These are phyloP conservation scores for Philonicus albiceps DNA, from an alignment of 2,888 invertebrate genomes.

Conservation along the genomic window DNA sequence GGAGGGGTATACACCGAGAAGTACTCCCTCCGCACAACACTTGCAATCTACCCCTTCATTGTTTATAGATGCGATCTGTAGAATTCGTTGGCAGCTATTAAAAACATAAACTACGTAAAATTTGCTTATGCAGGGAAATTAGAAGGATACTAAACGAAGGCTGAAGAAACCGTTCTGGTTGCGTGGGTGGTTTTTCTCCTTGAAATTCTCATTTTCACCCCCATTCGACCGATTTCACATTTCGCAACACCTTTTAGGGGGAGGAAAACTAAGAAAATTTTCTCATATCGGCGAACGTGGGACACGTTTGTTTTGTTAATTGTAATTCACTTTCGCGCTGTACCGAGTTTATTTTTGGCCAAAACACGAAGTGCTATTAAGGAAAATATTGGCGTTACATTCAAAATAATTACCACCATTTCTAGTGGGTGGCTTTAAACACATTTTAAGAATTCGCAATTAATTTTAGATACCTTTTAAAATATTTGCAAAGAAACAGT, in stretches of 20 bases:
- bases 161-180: not conserved
- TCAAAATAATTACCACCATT: not conserved
- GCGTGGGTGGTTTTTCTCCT: not conserved
- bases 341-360: not conserved
- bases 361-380: not conserved
- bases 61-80: not conserved
- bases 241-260: not conserved
- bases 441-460: not conserved
- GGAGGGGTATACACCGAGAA: not conserved
- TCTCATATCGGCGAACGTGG: not conserved
- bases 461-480: not conserved
- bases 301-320: not conserved
- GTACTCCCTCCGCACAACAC: not conserved
- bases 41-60: not conserved
- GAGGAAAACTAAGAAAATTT: not conserved
- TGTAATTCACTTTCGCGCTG: not conserved
- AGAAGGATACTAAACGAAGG: not conserved
- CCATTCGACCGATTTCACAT: not conserved
- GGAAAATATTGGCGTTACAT: not conserved
- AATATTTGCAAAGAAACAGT: not conserved
- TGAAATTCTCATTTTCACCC: not conserved
- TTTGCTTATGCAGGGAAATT: conserved; percentile 15
- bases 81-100: conserved; percentile 11
- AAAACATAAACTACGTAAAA: conserved; percentile 15
- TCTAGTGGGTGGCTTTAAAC: not conserved